Base-by-base conservation (phyloP, 1,140 invertebrate species). In the Chlorops oryzae region DNA sequence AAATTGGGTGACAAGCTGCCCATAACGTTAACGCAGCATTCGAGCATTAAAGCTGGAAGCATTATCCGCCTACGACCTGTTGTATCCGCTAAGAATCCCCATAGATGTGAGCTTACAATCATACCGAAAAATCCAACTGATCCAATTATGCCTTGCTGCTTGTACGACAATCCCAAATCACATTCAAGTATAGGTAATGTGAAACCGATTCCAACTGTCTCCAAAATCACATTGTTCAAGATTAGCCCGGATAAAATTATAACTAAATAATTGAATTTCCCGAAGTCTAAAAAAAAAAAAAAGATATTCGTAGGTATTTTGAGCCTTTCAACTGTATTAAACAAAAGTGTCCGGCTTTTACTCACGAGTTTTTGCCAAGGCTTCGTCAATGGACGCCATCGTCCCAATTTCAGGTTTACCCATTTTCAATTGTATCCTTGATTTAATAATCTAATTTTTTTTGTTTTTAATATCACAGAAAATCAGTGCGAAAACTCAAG, bases 1-100 rank as follows among this genome's bases (percentile, higher is more conserved):
- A 83, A 82, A 24, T 78, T 78, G 35, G 83, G 84, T 0, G 83
- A 78, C 32, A 87, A 77, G 56, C 83, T 82, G 27, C 81, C 79
- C 0, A 81, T 49, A 1, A 84, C 60, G 2, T 80, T 81, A 49
- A 83, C 80, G 2, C 85, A 51, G 5, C 78, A 79, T 49, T 86
- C 84, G 0, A 83, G 59, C 2, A 81, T 56, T 61, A 86, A 83
- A 2, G 85, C 82, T 34, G 78, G 76, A 18, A 86, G 67, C 54
- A 90, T 75, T 13, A 88, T 75, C 5, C 77, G 76, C 32, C 78
- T 77, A 2, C 88, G 77, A 2, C 88, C 88, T 3, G 77, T 72
- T 0, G 81, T 80, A 65, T 92, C 88, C 0, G 85, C 83, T 18
- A 90, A 57, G 52, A 81, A 85, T 35, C 88, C 88, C 87, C 87